Conservation (phyloP, 2,797 vertebrate species). For the Thripadectes ignobilis region DNA sequence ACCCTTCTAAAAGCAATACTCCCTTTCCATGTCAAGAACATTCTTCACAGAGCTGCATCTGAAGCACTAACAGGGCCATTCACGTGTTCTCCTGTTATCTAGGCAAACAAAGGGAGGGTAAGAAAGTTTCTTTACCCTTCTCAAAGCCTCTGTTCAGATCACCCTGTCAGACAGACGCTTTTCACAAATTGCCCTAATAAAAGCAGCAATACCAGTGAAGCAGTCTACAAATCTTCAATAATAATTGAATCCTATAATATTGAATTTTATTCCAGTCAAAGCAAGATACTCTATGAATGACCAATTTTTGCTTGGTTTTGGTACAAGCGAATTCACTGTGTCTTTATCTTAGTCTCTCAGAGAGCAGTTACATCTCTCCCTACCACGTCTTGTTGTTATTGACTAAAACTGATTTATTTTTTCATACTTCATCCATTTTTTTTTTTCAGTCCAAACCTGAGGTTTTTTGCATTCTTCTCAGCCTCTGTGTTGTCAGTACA, state of each 20-base stretch:
- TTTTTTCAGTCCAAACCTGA: neutral
- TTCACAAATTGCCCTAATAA: constrained; percentile 2
- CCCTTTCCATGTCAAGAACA: neutral
- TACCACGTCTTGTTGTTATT: neutral
- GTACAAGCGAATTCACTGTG: neutral
- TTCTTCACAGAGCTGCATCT: neutral
- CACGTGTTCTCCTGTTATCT: neutral
- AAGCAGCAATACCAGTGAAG: neutral
- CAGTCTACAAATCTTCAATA: neutral
- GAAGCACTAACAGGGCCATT: neutral
- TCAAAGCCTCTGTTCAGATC: neutral
- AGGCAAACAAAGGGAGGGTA: neutral
- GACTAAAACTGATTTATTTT: neutral
- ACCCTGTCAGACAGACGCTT: neutral
- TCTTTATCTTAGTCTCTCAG: neutral
- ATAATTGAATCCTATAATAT: neutral
- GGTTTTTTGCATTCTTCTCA: neutral
- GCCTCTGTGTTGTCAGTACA: neutral
- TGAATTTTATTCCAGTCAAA: neutral
- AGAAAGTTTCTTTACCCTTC: neutral
- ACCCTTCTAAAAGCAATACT: neutral
- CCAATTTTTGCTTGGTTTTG: neutral
- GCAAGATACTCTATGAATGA: neutral
- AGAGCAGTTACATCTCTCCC: neutral
- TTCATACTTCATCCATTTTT: neutral